phyloP scores from a whole-genome alignment of 2,113 vertebrate genomes.

The Oreocharis arfaki region DNA sequence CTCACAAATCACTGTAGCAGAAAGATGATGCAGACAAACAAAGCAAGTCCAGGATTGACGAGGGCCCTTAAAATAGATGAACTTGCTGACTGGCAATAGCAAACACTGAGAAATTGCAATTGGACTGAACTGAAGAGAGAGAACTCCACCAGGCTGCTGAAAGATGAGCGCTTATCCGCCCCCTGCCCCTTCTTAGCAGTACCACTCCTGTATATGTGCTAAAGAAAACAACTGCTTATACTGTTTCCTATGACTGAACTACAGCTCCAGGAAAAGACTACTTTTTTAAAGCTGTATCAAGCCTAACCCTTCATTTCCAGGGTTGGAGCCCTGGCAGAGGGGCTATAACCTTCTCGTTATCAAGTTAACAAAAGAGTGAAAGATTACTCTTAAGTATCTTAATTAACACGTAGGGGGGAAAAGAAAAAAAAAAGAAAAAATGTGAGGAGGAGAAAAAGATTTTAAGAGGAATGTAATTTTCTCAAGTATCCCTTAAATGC shows the following conservation, averaged over 20 bases:
- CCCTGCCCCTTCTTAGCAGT: fast-evolving
- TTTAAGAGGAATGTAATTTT: neutral
- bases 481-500: slow-evolving; percentile 19
- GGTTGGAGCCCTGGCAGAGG: neutral
- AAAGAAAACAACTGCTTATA: neutral
- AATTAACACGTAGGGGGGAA: neutral
- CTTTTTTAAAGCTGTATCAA: neutral
- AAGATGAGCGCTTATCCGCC: neutral
- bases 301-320: neutral
- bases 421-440: neutral
- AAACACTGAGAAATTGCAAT: neutral
- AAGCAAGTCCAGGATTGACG: neutral
- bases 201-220: neutral
- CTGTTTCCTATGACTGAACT: neutral
- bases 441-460: neutral
- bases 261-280: neutral
- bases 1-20: neutral
- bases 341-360: neutral
- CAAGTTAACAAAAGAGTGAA: neutral
- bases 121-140: neutral
- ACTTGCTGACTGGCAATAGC: neutral
- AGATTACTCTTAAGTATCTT: neutral
- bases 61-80: neutral
- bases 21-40: neutral
- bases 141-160: neutral